Conservation (phyloP, 2,888 invertebrate species). For the Escarpia spicata region DNA sequence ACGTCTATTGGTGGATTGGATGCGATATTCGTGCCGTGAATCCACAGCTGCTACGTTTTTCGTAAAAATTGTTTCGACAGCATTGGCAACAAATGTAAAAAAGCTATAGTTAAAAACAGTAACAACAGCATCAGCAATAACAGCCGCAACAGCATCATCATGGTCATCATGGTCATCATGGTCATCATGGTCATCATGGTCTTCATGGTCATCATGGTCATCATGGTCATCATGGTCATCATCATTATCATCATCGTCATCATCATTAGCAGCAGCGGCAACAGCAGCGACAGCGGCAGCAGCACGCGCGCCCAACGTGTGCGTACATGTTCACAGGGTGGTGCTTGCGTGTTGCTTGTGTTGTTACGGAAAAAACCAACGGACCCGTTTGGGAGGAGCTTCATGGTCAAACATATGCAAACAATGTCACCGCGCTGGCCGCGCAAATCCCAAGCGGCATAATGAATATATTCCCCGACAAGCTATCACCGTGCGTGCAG, state of each 20-base stretch:
- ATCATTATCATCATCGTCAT: slow-evolving; percentile 26
- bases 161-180: no score
- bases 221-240: slow-evolving; percentile 27
- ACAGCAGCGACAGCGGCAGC: background rate
- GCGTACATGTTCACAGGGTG: background rate
- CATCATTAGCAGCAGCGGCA: background rate
- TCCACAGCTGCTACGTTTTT: no score
- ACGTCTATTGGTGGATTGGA: no score
- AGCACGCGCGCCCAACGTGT: background rate
- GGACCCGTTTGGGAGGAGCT: background rate
- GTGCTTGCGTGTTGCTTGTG: background rate
- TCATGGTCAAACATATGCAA: background rate
- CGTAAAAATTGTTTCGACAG: no score
- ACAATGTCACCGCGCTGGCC: background rate
- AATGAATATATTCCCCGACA: background rate
- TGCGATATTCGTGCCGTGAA: no score
- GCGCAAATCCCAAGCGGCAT: background rate
- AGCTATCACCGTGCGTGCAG: background rate
- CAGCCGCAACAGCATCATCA: no score
- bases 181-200: background rate
- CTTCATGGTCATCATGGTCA: slow-evolving; percentile 27
- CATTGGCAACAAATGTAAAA: no score
- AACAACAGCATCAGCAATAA: no score
- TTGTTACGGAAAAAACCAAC: background rate
- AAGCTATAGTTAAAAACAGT: no score